These are phyloP conservation scores for Ciona savignyi DNA, from an alignment of 23 tunicate genomes.

Conservation along the genomic window DNA sequence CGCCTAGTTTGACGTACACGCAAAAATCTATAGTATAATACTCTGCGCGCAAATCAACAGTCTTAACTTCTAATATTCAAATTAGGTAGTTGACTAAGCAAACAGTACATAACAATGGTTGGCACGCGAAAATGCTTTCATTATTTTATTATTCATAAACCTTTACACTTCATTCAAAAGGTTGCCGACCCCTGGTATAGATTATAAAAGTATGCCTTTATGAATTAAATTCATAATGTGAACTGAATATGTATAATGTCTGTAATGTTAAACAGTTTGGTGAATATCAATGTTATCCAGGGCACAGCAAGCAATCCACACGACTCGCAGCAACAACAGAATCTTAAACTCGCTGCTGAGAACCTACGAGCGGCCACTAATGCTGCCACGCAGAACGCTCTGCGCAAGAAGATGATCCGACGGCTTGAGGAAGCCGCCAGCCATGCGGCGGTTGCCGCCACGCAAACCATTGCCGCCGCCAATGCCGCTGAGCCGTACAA, in stretches of 20 bases:
- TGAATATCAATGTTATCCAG: too few relatives aligned
- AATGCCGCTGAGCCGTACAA: slow-evolving; percentile 75
- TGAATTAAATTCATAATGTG: not conserved
- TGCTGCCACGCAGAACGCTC: slow-evolving; percentile 87
- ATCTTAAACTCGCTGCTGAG: slow-evolving; percentile 85
- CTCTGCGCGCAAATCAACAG: too few relatives aligned
- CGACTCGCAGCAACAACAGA: slow-evolving; percentile 87
- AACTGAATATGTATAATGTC: not conserved
- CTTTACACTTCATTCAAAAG: too few relatives aligned
- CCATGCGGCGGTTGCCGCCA: slow-evolving; percentile 92
- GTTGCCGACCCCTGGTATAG: too few relatives aligned
- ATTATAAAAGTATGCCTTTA: not conserved
- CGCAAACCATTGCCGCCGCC: slow-evolving; percentile 90
- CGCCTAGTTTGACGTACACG: too few relatives aligned
- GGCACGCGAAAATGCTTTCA: too few relatives aligned
- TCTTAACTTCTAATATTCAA: too few relatives aligned
- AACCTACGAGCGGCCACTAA: slow-evolving; percentile 88
- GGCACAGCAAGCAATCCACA: slow-evolving; percentile 95
- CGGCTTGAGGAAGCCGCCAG: slow-evolving; percentile 73
- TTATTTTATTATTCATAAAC: too few relatives aligned
- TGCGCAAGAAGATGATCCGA: slow-evolving; percentile 68
- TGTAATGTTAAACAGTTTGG: too few relatives aligned
- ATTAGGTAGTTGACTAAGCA: too few relatives aligned
- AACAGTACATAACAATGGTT: too few relatives aligned
- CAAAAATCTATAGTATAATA: too few relatives aligned